These are phyloP conservation scores for Ctenopoma multispine DNA, from an alignment of 2,797 vertebrate species.

Conservation along the genomic window DNA sequence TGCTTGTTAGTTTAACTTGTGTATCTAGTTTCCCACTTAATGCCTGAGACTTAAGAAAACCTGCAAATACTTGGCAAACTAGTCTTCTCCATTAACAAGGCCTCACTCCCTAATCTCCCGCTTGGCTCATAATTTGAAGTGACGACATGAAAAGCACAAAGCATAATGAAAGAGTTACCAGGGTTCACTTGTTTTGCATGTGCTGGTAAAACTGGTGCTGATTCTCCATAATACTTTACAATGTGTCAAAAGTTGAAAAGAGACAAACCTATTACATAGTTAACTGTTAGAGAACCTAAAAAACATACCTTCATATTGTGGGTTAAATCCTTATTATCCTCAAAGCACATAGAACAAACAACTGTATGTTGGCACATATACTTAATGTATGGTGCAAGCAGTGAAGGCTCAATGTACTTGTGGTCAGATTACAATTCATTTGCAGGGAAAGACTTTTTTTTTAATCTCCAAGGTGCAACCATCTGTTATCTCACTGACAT, in stretches of 20 bases:
- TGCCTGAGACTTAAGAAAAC: slow-evolving; percentile 46
- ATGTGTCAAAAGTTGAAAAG: slow-evolving; percentile 7
- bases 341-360: background rate
- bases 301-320: background rate
- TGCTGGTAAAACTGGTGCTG: slow-evolving; percentile 34
- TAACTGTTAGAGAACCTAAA: background rate
- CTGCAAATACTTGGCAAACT: slow-evolving; percentile 51
- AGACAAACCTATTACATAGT: slow-evolving; percentile 6
- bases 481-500: slow-evolving; percentile 54
- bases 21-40: slow-evolving; percentile 52
- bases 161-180: slow-evolving; percentile 26
- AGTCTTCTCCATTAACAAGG: slow-evolving; percentile 31
- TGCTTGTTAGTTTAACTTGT: slow-evolving; percentile 29
- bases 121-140: slow-evolving; percentile 38
- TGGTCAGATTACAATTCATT: slow-evolving; percentile 1
- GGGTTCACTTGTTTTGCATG: slow-evolving; percentile 32
- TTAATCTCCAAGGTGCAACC: slow-evolving; percentile 34
- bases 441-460: background rate
- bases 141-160: slow-evolving; percentile 44
- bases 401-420: background rate
- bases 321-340: background rate
- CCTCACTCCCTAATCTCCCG: slow-evolving; percentile 39
- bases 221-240: slow-evolving; percentile 35
- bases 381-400: background rate
- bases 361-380: slow-evolving; percentile 1